These are phyloP conservation scores for Drosophila lacteicornis DNA, from an alignment of 1,140 invertebrate species.

Conservation along the genomic window DNA sequence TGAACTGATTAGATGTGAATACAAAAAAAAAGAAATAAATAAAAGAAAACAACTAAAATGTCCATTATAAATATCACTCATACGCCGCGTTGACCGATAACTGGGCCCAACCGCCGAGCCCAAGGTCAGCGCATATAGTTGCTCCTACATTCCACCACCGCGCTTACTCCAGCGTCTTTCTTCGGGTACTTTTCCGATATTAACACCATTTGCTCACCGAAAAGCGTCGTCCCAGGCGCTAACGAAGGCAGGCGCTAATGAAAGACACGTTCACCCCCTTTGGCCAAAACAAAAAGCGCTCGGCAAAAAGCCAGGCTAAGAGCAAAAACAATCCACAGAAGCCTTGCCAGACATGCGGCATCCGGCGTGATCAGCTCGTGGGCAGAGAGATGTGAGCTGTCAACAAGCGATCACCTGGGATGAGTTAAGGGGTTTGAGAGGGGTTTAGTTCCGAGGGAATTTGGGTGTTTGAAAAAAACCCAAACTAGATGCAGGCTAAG, in stretches of 20 bases:
- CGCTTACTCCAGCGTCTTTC: constrained; percentile 7
- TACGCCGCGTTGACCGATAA: constrained; percentile 71
- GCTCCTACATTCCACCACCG: not conserved
- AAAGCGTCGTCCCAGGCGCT: constrained; percentile 59
- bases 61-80: constrained; percentile 44
- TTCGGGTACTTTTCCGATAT: constrained; percentile 63
- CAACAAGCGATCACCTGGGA: constrained; percentile 33
- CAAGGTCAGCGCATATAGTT: constrained; percentile 55
- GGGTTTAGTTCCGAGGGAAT: not conserved
- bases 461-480: constrained; percentile 1
- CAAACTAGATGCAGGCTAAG: constrained; percentile 5
- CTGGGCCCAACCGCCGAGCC: constrained; percentile 10
- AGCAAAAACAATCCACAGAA: constrained; percentile 49
- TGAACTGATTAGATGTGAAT: constrained; percentile 44
- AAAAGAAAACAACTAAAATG: not conserved
- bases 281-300: constrained; percentile 19
- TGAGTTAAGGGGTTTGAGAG: not conserved
- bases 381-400: constrained; percentile 52
- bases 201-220: constrained; percentile 43
- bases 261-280: constrained; percentile 66
- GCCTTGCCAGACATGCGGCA: constrained; percentile 60
- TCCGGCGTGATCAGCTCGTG: constrained; percentile 66
- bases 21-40: not conserved
- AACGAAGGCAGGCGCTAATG: constrained; percentile 68
- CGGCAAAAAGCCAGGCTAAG: constrained; percentile 36